Evolutionary conservation across 2,113 vertebrate species (phyloP), one percentile per base, ranked within the genome.

Genomic region (Paratilapia polleni): DNA sequence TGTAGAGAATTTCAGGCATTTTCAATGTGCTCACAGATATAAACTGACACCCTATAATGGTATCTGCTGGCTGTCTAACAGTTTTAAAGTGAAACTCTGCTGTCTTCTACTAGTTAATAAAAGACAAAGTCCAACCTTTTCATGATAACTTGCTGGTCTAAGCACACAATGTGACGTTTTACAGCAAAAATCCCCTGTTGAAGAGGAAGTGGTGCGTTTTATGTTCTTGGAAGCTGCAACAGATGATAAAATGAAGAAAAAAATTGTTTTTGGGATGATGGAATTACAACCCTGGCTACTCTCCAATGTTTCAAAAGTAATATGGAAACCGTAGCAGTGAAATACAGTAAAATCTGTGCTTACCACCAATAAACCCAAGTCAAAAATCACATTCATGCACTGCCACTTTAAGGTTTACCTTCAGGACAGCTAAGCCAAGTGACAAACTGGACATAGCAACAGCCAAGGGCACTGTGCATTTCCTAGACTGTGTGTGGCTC

Each of bases 391-490:
- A 11, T 34, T 47, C 1, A 20, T 9, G 6, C 17, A 14, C 64
- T 60, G 77, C n/a, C 59, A 20, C 68, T 81, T 82, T 81, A 81
- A 86, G 58, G 4, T 57, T 82, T 17, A 49, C 11, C 43, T 78
- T 58, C 66, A 82, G 49, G 70, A 11, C 0, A 6, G 47, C 68
- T 75, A 52, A 81, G 28, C 31, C 58, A 28, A 56, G 47, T 24
- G 4, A 70, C 74, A 63, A 43, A 81, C 47, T 76, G 81, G 56
- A 22, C 88, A 84, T 63, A 82, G 89, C 90, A 92, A 90, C 87
- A 91, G 62, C 52, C 81, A 77, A 75, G 74, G 75, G 3, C 77
- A 61, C 41, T 73, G 62, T 57, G 12, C 10, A 17, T 81, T 87
- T 88, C 83, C 56, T 84, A 22, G 62, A 78, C 6, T 74, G 38